These are phyloP conservation scores for Phoxinus phoxinus DNA, from an alignment of 2,113 vertebrate species.

Conservation along the genomic window DNA sequence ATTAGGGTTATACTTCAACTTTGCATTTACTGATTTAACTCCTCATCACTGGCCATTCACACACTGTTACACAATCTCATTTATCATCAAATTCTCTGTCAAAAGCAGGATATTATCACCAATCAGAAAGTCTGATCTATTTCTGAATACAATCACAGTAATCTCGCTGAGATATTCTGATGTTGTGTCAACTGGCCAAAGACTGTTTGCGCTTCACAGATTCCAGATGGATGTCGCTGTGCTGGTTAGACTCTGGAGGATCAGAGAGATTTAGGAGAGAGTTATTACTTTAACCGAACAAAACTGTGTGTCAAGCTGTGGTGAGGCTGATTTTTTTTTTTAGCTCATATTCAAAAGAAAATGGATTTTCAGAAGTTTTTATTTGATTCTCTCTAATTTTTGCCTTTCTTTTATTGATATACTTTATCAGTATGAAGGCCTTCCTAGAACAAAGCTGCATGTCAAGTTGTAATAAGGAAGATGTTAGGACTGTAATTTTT, in stretches of 20 bases:
- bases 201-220: neutral
- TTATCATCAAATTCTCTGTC: constrained; percentile 55
- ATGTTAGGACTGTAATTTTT: neutral
- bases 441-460: neutral
- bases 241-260: constrained; percentile 11
- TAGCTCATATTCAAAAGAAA: neutral
- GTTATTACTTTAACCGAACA: neutral
- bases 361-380: neutral
- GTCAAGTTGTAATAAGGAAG: neutral
- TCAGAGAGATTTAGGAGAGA: neutral
- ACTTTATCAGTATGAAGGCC: neutral
- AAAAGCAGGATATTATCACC: constrained; percentile 10
- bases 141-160: constrained; percentile 30
- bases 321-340: neutral
- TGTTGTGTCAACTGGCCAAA: constrained; percentile 30
- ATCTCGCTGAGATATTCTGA: constrained; percentile 21
- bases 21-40: constrained; percentile 3
- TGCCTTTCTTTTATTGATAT: neutral
- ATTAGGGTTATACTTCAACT: neutral
- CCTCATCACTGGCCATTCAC: constrained; percentile 40
- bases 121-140: constrained; percentile 25
- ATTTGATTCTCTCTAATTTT: neutral
- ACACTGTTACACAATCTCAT: constrained; percentile 72
- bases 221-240: constrained; percentile 6
- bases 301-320: neutral